Conservation (phyloP, 1,140 invertebrate species). For the Drosophila sulfurigaster region DNA sequence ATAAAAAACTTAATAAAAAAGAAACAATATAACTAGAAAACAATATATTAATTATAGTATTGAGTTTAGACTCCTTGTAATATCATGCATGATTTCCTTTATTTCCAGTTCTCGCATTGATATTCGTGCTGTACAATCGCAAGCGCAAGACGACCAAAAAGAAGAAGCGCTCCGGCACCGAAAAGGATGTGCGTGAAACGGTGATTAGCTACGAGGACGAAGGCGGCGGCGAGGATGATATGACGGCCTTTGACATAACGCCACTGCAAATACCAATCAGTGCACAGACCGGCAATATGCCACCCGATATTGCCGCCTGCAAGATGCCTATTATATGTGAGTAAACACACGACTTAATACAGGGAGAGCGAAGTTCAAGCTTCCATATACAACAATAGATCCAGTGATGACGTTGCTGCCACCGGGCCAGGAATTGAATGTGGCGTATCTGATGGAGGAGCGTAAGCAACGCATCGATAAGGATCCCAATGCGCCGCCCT, state of each 20-base stretch:
- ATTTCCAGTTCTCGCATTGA: conserved; percentile 93
- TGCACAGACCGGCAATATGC: conserved; percentile 88
- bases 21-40: too few relatives aligned
- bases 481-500: conserved; percentile 97
- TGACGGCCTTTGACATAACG: conserved; percentile 99
- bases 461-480: conserved; percentile 97
- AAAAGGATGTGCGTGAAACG: conserved; percentile 99
- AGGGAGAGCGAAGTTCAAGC: not conserved
- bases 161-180: conserved; percentile 98
- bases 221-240: conserved; percentile 98
- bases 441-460: conserved; percentile 98
- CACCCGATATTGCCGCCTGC: conserved; percentile 91
- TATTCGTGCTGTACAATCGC: conserved; percentile 97
- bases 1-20: too few relatives aligned
- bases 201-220: conserved; percentile 99
- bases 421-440: conserved; percentile 92
- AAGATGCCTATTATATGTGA: conserved; percentile 91
- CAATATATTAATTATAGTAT: too few relatives aligned
- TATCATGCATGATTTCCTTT: too few relatives aligned
- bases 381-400: conserved; percentile 83
- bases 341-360: conserved; percentile 76
- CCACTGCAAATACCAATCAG: conserved; percentile 98
- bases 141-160: conserved; percentile 92
- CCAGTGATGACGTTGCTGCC: conserved; percentile 86
- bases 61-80: too few relatives aligned